Evolutionary conservation across 2,797 vertebrate genomes (phyloP), one percentile per base, ranked within the genome.

Genomic region (Sarcophilus harrisii): DNA sequence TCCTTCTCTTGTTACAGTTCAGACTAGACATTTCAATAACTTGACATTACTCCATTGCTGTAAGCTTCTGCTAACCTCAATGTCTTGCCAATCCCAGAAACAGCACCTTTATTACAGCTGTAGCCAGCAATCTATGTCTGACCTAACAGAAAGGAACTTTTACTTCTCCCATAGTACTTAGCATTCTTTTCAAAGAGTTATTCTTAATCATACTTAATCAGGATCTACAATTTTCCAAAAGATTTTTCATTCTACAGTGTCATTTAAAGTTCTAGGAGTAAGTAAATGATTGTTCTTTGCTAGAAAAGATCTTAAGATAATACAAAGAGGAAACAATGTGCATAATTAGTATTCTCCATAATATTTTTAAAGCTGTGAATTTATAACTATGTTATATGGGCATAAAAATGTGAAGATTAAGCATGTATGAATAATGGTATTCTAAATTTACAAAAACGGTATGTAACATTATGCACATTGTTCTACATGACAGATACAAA

Each of bases 21-120:
- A 89, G 96, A 93, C 92, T 95, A 98, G 97, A 97, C 97, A 97
- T 97, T 97, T 97, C 98, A 96, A 92, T 96, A 97, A 96, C 97
- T 97, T 97, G 96, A 96, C 96, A 96, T 93, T 97, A 96, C 95
- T 96, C 96, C 95, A 59, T 94, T 92, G 90, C 96, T 57, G 13
- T 57, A 92, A 73, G 38, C 59, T 90, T 94, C 95, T 96, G 97
- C 96, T 97, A 97, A 97, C 29, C 18, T 62, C 91, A 6, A 62
- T 32, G 91, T 92, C 96, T 90, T 97, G 98, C 97, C 97, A 97
- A 90, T 4, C 45, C 91, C 90, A n/a, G 96, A 93, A 59, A 95
- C 45, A 96, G 97, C 87, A 90, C 95, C 95, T 96, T 16, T 81
- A 91, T 32, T n/a, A 94, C 94, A 97, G 81, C 96, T 96, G 96